Evolutionary conservation across 2,888 invertebrate genomes (phyloP), one percentile per base, ranked within the genome.

Genomic region (Vesta saturnalis): DNA sequence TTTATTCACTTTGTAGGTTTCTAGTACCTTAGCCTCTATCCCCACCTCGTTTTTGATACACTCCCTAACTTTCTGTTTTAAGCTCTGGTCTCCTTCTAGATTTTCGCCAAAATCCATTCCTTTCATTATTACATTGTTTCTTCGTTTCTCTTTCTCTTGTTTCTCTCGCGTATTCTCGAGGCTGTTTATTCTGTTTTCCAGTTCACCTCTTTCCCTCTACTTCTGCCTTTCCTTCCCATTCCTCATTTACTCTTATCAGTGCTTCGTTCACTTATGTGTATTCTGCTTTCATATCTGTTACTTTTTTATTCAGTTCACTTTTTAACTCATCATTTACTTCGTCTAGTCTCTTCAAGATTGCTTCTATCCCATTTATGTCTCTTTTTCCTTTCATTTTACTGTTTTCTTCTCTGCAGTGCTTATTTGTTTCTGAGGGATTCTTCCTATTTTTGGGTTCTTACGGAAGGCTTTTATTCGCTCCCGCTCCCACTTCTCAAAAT

Each of bases 111-210:
- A 55, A 10, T 15, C 15, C 23, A 55, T 57, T 57, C 57, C 57
- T 35, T 35, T 57, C 10, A 57, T 57, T 16, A 57, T 14, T 18
- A 57, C 16, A 35, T 57, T 57, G 5, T 35, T 57, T 16, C 18
- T 57, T 14, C 39, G 23, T 39, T 57, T 57, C n/a, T 57, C 57
- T n/a, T 57, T 30, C 18, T 57, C 57, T 57, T 57, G 57, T 18
- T 35, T 56, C 8, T 57, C 57, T n/a, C 23, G 16, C 35, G 16
- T 35, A 22, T 18, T 16, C 30, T 35, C 39, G 3, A 35, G 57
- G 30, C 12, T 16, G 6, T 57, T 57, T 2, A 35, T 57, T 18
- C 57, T 57, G 15, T 35, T 35, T 35, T 23, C 39, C 57, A 57
- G n/a, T n/a, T n/a, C n/a, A n/a, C n/a, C n/a, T n/a, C n/a, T n/a